Percentiles rank a stretch among this genome's conserved stretches.
Conservation (phyloP, 1,140 invertebrate species). For the Orchesella cincta region DNA sequence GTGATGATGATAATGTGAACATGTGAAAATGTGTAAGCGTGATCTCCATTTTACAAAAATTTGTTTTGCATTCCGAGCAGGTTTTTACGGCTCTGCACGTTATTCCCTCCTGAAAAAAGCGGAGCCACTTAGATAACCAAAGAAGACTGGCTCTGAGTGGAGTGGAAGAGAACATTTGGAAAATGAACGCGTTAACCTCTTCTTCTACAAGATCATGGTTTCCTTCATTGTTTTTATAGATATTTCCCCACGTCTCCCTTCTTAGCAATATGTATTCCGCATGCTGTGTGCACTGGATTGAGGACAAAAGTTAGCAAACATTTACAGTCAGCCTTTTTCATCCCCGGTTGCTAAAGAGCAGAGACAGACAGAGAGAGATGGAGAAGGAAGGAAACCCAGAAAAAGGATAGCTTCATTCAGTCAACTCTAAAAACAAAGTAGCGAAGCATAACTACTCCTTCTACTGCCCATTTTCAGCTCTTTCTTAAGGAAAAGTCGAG, state of each 20-base stretch:
- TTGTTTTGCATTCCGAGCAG: conserved; percentile 25
- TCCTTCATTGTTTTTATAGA: conserved; percentile 28
- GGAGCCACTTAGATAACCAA: conserved; percentile 11
- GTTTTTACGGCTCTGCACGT: conserved; percentile 23
- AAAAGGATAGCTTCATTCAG: too few relatives aligned
- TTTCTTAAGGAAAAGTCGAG: too few relatives aligned
- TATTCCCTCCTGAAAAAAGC: conserved; percentile 22
- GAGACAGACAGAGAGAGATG: conserved; percentile 16
- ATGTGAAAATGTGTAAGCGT: conserved; percentile 5
- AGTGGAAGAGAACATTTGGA: conserved; percentile 13
- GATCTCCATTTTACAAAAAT: conserved; percentile 28
- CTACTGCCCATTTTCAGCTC: too few relatives aligned
- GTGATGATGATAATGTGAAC: not conserved
- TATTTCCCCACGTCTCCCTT: conserved; percentile 19
- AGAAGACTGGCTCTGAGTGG: not conserved
- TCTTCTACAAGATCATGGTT: conserved; percentile 17
- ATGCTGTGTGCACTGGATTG: not conserved
- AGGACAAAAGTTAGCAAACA: not conserved
- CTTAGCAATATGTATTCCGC: not conserved
- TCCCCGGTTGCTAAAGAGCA: conserved; percentile 6
- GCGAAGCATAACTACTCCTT: too few relatives aligned
- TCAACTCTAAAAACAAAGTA: conserved; percentile 19
- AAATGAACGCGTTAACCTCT: conserved; percentile 27
- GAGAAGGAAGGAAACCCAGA: not conserved
- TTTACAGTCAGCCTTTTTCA: not conserved